Evolutionary conservation across 2,888 invertebrate species (phyloP), one percentile per base, ranked within the genome.

Genomic region (Phlogophora meticulosa): DNA sequence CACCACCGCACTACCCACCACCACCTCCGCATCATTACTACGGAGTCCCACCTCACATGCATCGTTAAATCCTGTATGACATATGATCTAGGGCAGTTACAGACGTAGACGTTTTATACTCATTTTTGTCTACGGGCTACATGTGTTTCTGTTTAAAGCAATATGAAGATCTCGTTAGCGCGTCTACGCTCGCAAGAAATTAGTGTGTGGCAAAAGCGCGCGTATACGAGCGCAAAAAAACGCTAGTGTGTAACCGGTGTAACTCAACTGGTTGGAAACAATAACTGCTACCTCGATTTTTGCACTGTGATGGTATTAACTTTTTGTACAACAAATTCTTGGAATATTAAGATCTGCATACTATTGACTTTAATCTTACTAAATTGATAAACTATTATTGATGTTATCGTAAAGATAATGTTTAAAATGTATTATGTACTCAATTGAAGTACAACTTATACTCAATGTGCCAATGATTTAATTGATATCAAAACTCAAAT

Each of bases 311-410:
- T 63, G n/a, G 28, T 46, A 34, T 45, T 22, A 36, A 11, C 7
- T 15, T 24, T 46, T 43, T 22, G 2, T 20, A 53, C 42, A 46
- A 46, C 17, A 49, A 65, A 55, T 59, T 65, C 43, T 42, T 72
- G 34, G 28, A 67, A 56, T 61, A 24, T 45, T 62, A 9, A 78
- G 79, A 78, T 78, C 82, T 78, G 82, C 58, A 36, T 49, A 42
- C 17, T 45, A 57, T 63, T 48, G 24, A 51, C 10, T 28, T 40
- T 75, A 63, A 60, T 62, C 72, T 28, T 40, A 43, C 43, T 46
- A 42, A 64, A 57, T 56, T 46, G 38, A 38, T 34, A 46, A 11
- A 36, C 45, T 5, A 17, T 15, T 59, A 55, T 52, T 52, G 51
- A 58, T 78, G 62, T 78, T 61, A 81, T 78, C 79, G 9, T 43